These are phyloP conservation scores for Batillaria attramentaria DNA, from an alignment of 1,140 invertebrate species.

Conservation along the genomic window DNA sequence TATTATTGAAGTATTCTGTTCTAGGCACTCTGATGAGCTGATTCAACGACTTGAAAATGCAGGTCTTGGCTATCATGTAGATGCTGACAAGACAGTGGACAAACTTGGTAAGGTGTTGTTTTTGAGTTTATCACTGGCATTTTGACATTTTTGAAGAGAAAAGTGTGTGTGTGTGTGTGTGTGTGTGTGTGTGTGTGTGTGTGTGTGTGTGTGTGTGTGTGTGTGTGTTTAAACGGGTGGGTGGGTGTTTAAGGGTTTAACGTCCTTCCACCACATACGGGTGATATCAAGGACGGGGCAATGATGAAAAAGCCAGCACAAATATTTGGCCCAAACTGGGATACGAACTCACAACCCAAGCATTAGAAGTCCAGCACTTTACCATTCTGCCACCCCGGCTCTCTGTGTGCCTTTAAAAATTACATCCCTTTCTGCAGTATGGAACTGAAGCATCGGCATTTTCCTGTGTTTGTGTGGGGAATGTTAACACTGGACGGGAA, in stretches of 20 bases:
- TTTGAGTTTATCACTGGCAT: conserved; percentile 41
- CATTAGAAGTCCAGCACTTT: too few relatives aligned
- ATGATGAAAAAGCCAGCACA: too few relatives aligned
- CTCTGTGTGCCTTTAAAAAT: too few relatives aligned
- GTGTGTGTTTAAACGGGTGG: not conserved
- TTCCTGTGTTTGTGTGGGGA: not conserved
- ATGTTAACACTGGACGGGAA: not conserved
- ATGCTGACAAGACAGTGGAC: conserved; percentile 60
- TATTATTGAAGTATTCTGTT: conserved; percentile 19
- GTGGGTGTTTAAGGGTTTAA: not conserved
- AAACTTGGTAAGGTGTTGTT: conserved; percentile 51
- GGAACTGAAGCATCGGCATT: too few relatives aligned
- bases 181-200: not conserved
- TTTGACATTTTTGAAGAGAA: conserved; percentile 32
- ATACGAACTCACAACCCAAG: too few relatives aligned
- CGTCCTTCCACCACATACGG: too few relatives aligned
- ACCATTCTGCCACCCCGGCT: too few relatives aligned
- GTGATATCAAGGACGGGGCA: too few relatives aligned
- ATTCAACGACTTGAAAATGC: conserved; percentile 63
- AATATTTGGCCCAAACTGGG: too few relatives aligned
- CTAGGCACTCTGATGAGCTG: conserved; percentile 64
- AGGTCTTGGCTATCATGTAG: conserved; percentile 66
- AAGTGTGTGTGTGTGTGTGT: not conserved
- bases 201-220: not conserved
- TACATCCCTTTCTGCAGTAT: too few relatives aligned